A percentile compares a stretch with the other conserved stretches of the same genome.
Evolutionary conservation across 2,888 invertebrate genomes (phyloP).

Genomic region (Zaprionus lineosus): DNA sequence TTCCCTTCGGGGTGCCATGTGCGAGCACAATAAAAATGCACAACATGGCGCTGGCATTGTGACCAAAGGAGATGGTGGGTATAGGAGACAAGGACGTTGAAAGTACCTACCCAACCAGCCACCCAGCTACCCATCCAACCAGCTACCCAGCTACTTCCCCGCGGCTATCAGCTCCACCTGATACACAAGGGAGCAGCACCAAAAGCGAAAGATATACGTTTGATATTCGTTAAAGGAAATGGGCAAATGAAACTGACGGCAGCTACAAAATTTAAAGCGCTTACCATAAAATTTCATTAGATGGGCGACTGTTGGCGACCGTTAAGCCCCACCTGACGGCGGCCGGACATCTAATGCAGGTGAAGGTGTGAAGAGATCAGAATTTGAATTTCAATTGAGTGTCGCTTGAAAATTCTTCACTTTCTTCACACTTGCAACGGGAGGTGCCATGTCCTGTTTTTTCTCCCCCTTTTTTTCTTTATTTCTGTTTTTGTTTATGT

Average conservation of each 20-base stretch:
- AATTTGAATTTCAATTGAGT: conserved; percentile 28
- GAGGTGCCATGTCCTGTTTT: conserved; percentile 12
- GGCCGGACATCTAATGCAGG: conserved; percentile 4
- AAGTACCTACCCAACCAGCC: too few relatives aligned
- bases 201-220: conserved; percentile 6
- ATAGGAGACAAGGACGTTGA: too few relatives aligned
- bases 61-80: too few relatives aligned
- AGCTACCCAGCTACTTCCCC: neutral
- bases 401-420: conserved; percentile 15
- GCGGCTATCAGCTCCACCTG: conserved; percentile 5
- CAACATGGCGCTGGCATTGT: conserved; percentile 50
- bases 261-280: conserved; percentile 63
- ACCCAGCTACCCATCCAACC: conserved; percentile 9
- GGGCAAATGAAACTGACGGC: conserved; percentile 42
- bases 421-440: conserved; percentile 31
- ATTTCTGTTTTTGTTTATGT: conserved; percentile 46
- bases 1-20: conserved; percentile 22
- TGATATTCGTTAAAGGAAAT: conserved; percentile 32
- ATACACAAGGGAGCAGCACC: neutral
- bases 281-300: conserved; percentile 73
- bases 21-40: conserved; percentile 67
- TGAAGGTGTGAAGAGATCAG: conserved; percentile 1
- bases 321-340: conserved; percentile 41
- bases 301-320: conserved; percentile 48
- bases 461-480: conserved; percentile 50